Conservation (phyloP, 1,140 invertebrate genomes). For the Drosophila busckii region DNA sequence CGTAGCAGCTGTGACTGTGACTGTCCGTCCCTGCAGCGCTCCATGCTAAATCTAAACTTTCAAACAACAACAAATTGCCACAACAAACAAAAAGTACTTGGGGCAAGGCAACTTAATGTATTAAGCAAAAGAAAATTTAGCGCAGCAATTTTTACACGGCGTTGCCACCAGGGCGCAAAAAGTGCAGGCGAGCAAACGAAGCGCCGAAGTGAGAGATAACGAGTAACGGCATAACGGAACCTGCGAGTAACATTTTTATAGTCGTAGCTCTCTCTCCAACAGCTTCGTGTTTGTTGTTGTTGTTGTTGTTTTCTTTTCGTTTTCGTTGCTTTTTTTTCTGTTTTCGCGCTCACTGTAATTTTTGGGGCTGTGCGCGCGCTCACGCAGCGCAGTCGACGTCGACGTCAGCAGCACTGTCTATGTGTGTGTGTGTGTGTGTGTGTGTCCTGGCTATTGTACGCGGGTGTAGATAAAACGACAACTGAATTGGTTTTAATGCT, state of each 20-base stretch:
- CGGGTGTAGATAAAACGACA: conserved; percentile 33
- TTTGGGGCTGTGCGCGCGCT: conserved; percentile 6
- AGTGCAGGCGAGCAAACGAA: conserved; percentile 6
- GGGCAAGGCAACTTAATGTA: conserved; percentile 22
- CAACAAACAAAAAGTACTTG: conserved; percentile 10
- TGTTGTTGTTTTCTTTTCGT: background rate
- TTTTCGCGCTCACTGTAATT: conserved; percentile 26
- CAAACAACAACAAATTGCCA: background rate
- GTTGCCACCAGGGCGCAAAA: conserved; percentile 39
- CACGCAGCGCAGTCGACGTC: conserved; percentile 2
- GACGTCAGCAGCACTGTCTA: conserved; percentile 12
- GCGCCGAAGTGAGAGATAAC: conserved; percentile 18
- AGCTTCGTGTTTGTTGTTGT: conserved; percentile 15
- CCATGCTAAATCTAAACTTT: too few species aligned
- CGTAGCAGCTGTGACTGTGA: conserved; percentile 6
- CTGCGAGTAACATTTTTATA: too few species aligned
- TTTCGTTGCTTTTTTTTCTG: conserved; percentile 3
- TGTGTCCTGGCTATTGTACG: background rate
- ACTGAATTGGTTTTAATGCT: background rate
- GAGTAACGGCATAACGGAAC: too few species aligned
- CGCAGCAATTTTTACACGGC: conserved; percentile 8
- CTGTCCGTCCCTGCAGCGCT: too few species aligned
- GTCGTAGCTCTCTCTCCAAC: conserved; percentile 16
- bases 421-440: background rate
- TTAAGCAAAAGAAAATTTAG: background rate